These are phyloP conservation scores for Emydoidea blandingii DNA, from an alignment of 2,797 vertebrate species.

Conservation along the genomic window DNA sequence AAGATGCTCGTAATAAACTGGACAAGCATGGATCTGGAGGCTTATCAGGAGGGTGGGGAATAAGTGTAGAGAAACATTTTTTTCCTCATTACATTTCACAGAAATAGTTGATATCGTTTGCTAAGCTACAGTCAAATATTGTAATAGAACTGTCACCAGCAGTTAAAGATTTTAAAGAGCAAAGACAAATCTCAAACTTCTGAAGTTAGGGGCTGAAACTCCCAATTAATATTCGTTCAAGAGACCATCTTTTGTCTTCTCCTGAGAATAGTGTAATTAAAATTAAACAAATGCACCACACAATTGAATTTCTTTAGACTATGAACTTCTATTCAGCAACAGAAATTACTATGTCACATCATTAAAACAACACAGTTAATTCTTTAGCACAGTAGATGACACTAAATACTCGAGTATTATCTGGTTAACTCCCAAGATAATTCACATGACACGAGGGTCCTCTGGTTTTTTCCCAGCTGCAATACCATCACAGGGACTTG, in stretches of 20 bases:
- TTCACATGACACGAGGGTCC: not conserved
- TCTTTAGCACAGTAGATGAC: not conserved
- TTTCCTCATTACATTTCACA: not conserved
- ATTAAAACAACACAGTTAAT: not conserved
- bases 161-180: not conserved
- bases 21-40: accelerated
- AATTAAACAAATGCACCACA: not conserved
- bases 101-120: not conserved
- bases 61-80: not conserved
- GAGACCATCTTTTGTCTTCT: not conserved
- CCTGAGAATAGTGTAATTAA: not conserved
- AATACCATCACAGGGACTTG: not conserved
- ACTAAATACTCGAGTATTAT: not conserved
- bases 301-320: not conserved
- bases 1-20: not conserved
- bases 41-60: not conserved
- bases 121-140: not conserved
- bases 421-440: not conserved
- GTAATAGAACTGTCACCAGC: not conserved
- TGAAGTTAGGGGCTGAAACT: not conserved
- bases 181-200: not conserved
- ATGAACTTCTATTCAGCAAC: not conserved
- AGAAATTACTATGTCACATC: not conserved
- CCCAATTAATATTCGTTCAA: not conserved
- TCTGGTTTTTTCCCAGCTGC: not conserved